These are phyloP conservation scores for Paradisaea rubra DNA, from an alignment of 2,113 vertebrate genomes.

Conservation along the genomic window DNA sequence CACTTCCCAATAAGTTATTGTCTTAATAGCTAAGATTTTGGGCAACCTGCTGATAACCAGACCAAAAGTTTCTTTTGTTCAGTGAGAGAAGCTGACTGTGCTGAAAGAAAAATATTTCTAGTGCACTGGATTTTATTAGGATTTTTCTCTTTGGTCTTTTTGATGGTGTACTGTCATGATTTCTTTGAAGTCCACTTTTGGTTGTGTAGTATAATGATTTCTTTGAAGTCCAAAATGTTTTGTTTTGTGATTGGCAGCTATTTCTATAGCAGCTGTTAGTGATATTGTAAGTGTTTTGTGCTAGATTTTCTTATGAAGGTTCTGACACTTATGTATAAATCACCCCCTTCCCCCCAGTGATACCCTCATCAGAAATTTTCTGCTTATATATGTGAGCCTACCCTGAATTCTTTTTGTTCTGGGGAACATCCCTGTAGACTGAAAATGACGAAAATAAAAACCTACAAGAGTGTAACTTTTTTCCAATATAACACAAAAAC, in stretches of 20 bases:
- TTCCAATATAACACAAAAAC: background rate
- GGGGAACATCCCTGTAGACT: background rate
- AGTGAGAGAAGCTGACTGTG: background rate
- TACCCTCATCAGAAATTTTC: background rate
- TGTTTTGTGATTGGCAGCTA: background rate
- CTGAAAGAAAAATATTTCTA: background rate
- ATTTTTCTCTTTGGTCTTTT: background rate
- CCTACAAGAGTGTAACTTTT: background rate
- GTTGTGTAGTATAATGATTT: background rate
- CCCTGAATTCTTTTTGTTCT: background rate
- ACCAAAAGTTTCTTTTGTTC: background rate
- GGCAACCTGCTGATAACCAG: background rate
- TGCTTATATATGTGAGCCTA: background rate
- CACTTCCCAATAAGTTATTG: background rate
- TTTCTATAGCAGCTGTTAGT: background rate
- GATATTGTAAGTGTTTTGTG: background rate
- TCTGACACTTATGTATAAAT: background rate
- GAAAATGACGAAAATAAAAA: background rate
- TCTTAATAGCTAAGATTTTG: background rate
- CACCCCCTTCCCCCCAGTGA: fast-evolving
- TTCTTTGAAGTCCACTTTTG: background rate
- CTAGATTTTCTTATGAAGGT: background rate
- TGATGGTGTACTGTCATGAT: background rate
- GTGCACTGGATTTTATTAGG: background rate
- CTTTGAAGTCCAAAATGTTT: background rate